These are phyloP conservation scores for Sylvietta virens DNA, from an alignment of 2,113 vertebrate genomes.

Conservation along the genomic window DNA sequence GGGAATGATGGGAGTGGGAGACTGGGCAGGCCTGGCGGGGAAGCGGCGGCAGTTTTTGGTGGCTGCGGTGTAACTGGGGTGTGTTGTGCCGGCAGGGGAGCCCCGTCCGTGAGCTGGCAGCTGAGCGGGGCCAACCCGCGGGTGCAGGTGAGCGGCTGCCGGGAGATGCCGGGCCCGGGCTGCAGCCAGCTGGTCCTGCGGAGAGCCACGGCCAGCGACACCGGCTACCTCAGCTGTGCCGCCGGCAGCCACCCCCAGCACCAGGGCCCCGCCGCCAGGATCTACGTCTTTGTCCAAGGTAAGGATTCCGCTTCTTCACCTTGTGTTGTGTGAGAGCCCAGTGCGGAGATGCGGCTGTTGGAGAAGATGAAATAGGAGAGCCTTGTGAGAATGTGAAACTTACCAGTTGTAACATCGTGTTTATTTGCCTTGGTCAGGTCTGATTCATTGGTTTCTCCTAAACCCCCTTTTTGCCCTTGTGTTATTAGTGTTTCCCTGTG, in stretches of 20 bases:
- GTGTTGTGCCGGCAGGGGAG: conserved; percentile 70
- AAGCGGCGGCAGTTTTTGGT: not conserved
- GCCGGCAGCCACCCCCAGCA: not conserved
- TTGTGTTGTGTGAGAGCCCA: not conserved
- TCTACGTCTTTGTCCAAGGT: conserved; percentile 85
- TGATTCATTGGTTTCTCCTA: no score
- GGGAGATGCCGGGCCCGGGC: not conserved
- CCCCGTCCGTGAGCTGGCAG: conserved; percentile 69
- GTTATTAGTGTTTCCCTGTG: no score
- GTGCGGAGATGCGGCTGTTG: no score
- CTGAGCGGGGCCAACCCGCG: conserved; percentile 38
- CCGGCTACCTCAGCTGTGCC: conserved; percentile 76
- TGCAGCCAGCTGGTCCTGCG: conserved; percentile 76
- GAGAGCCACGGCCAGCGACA: conserved; percentile 68
- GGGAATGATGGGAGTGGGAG: not conserved
- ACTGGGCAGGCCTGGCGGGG: accelerated
- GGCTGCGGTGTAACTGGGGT: not conserved
- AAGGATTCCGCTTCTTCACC: not conserved
- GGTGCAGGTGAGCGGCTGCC: conserved; percentile 60
- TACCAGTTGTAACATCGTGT: no score
- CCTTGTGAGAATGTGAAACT: no score
- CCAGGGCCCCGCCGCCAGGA: conserved; percentile 5
- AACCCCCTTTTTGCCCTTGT: no score
- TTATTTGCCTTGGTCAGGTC: no score
- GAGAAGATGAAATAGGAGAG: no score